A percentile compares a stretch with the other conserved stretches of the same genome.
Conservation (phyloP, 2,113 vertebrate genomes). For the Entelurus aequoreus region DNA sequence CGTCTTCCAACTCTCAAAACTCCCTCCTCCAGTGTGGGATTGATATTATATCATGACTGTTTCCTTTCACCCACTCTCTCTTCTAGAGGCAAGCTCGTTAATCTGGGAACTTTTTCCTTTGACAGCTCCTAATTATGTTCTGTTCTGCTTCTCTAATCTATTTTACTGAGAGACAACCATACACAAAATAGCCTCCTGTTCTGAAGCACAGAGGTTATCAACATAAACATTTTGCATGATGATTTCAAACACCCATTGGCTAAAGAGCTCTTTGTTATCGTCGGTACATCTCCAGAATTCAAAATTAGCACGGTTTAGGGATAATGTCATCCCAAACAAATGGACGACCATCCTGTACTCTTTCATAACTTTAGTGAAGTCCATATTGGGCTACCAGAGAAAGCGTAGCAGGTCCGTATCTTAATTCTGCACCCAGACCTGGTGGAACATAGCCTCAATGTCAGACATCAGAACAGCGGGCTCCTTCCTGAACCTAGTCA, state of each 20-base stretch:
- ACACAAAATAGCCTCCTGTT: not conserved
- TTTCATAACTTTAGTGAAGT: not conserved
- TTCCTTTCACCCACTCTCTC: not conserved
- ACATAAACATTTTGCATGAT: not conserved
- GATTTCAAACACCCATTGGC: not conserved
- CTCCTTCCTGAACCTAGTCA: not conserved
- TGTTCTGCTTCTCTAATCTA: not conserved
- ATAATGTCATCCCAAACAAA: slow-evolving; percentile 20
- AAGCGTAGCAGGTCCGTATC: slow-evolving; percentile 14
- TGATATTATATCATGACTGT: not conserved
- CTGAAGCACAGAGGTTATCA: not conserved
- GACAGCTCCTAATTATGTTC: no score
- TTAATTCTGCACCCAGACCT: not conserved
- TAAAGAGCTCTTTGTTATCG: not conserved
- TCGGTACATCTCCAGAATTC: slow-evolving; percentile 9
- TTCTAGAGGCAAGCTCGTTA: no score
- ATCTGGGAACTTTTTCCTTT: no score
- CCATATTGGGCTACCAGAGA: slow-evolving; percentile 20
- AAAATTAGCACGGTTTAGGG: slow-evolving; percentile 16
- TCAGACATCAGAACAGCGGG: not conserved
- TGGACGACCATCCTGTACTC: slow-evolving; percentile 24
- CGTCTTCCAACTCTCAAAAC: not conserved
- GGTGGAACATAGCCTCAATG: slow-evolving; percentile 16
- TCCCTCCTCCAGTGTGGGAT: not conserved
- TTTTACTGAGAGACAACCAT: not conserved